phyloP scores from a whole-genome alignment of 2,113 vertebrate genomes.

The Corythornis vintsioides region DNA sequence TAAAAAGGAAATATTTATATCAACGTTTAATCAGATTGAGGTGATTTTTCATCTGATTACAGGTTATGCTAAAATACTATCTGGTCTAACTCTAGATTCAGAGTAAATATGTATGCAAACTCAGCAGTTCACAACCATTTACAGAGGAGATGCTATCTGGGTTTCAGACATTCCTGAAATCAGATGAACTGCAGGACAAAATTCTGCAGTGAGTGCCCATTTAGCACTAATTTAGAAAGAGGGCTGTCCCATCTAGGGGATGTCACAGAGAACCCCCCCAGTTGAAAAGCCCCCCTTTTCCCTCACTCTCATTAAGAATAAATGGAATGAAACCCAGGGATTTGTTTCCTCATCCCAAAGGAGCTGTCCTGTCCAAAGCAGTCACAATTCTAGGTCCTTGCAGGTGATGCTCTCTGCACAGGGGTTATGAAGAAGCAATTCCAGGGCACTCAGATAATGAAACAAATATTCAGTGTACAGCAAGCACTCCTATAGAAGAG shows the following conservation, averaged over 20 bases:
- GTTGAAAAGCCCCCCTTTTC: background rate
- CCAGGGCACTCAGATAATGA: background rate
- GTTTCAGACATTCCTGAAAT: background rate
- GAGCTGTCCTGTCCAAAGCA: background rate
- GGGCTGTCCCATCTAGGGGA: background rate
- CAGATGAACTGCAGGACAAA: background rate
- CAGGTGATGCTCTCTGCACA: background rate
- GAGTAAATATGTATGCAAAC: background rate
- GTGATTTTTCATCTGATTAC: background rate
- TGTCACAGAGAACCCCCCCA: background rate
- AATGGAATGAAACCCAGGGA: background rate
- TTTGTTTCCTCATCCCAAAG: background rate
- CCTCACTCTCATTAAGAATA: background rate
- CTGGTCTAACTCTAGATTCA: background rate
- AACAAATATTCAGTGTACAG: background rate
- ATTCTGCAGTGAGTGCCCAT: background rate
- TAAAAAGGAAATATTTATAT: background rate
- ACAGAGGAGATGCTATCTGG: background rate
- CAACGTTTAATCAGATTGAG: background rate
- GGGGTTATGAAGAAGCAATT: background rate
- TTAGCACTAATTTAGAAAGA: background rate
- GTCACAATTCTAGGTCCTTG: background rate
- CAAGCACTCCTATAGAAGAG: background rate
- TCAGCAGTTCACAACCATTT: background rate
- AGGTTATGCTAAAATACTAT: background rate